Base-by-base conservation (phyloP, 1,140 invertebrate genomes). In the Latrodectus geometricus region DNA sequence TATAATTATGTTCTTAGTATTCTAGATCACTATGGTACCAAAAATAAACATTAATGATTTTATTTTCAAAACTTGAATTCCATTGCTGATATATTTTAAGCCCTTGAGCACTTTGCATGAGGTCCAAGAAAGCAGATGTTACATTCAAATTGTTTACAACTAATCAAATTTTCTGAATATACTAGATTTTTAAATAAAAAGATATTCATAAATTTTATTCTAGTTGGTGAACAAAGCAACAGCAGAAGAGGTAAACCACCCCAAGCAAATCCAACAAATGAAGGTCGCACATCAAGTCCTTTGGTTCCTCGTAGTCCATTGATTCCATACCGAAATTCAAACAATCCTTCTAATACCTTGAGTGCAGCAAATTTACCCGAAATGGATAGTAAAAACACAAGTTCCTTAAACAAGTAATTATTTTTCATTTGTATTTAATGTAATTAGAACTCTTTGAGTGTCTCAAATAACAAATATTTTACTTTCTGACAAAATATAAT, bases 271-370 rank as follows among this genome's bases (percentile, higher is more conserved):
- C 48, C 48, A 20, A 23, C 17, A 9, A 23, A 11, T 54, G 73
- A 75, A 9, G n/a, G 21, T 49, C 74, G 68, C 7, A 54, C 83
- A 17, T 86, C 83, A 8, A 86, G 83, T 17, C 83, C 83, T 1
- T 65, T 86, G 20, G 75, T 86, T 56, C 74, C 83, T 20, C 20
- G 83, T 12, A 86, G 83, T 56, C 83, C 83, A 9, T 65, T 86
- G 7, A 54, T 86, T 78, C 83, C 83, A 9, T 86, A 86, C 49
- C 65, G 83, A 14, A 86, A 86, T 48, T 74, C 75, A 12, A 61
- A 11, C 54, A 61, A 17, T 61, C 65, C 83, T 8, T 49, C 83
- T 1, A 86, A 50, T n/a, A 56, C 73, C 72, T 49, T 9, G 65
- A 15, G 56, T 65, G 50, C 48, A 14, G 5, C 61, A 20, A 81